Percentiles rank a stretch among this genome's conserved stretches.
Conservation (phyloP, 64 coral and sea anemone species). For the Stichodactyla mertensii region DNA sequence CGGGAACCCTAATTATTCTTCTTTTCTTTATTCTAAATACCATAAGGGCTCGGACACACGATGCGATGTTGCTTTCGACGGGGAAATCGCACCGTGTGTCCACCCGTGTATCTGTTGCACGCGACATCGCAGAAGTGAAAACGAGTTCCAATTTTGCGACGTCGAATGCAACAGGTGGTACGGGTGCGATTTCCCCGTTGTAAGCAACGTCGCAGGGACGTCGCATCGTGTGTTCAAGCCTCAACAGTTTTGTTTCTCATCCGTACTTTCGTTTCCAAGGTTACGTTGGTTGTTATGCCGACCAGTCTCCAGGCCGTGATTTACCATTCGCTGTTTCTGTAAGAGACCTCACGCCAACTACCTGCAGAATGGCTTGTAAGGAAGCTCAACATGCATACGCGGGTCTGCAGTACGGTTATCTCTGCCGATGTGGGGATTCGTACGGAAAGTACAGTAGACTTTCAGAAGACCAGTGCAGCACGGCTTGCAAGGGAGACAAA, state of each 20-base stretch:
- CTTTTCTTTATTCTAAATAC: too few relatives aligned
- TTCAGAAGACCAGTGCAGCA: conserved; percentile 64
- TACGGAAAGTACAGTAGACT: conserved; percentile 83
- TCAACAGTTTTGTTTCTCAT: neutral
- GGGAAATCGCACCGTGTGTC: too few relatives aligned
- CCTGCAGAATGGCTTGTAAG: conserved; percentile 74
- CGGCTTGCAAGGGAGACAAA: conserved; percentile 68
- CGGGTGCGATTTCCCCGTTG: too few relatives aligned
- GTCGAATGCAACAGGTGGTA: too few relatives aligned
- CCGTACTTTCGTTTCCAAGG: conserved; percentile 31
- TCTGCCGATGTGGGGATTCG: conserved; percentile 85
- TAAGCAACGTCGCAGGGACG: too few relatives aligned
- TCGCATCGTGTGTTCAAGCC: too few relatives aligned
- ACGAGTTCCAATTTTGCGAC: too few relatives aligned
- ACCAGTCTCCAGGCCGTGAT: conserved; percentile 70
- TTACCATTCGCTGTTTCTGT: conserved; percentile 60
- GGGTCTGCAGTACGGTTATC: conserved; percentile 95
- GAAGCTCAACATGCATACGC: conserved; percentile 67
- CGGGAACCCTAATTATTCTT: too few relatives aligned
- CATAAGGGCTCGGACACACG: too few relatives aligned
- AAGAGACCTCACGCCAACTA: conserved; percentile 68
- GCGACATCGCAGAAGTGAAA: too few relatives aligned
- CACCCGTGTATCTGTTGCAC: too few relatives aligned
- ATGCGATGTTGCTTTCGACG: too few relatives aligned
- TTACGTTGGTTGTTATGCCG: conserved; percentile 76